Evolutionary conservation across 2,888 invertebrate genomes (phyloP), one percentile per base, ranked within the genome.

Genomic region (Apamea epomidion): DNA sequence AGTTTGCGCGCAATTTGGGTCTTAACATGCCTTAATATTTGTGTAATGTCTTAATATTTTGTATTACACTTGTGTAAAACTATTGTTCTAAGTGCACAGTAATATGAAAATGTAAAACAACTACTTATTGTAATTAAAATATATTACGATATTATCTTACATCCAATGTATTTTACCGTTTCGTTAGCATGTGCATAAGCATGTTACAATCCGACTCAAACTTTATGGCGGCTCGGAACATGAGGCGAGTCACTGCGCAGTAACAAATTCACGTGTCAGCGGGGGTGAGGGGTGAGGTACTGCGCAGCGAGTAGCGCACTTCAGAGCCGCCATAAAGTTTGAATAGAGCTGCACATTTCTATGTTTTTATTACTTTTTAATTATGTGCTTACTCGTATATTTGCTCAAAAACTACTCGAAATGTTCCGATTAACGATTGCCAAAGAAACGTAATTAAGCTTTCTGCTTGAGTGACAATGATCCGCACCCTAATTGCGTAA

Each of bases 171-270:
- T 51, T 71, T 48, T 29, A 37, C 37, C 29, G 25, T 29, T 42
- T 29, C 14, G 78, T 79, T 79, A 6, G 77, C 77, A 79, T 64
- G 62, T 48, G 18, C 18, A 76, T 58, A 45, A 5, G 58, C 58
- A 76, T 76, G 58, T n/a, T 58, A n/a, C 25, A 58, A 10, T 4
- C 25, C 4, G 58, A 10, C 12, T 58, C 58, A 58, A 58, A n/a
- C 25, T n/a, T n/a, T 58, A 4, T 58, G n/a, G 12, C 12, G n/a
- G 12, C 12, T n/a, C n/a, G 3, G 58, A 58, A 58, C n/a, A 58
- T 58, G n/a, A 58, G n/a, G 58, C 10, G 58, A 58, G 58, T 58
- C 25, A 4, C 12, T 58, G 58, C 25, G 58, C 1, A 58, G 25
- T 58, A n/a, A 58, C 25, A 58, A 58, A 25, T 58, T n/a, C 25